Evolutionary conservation across 2,888 invertebrate species (phyloP).

Genomic region (Eulithis testata): DNA sequence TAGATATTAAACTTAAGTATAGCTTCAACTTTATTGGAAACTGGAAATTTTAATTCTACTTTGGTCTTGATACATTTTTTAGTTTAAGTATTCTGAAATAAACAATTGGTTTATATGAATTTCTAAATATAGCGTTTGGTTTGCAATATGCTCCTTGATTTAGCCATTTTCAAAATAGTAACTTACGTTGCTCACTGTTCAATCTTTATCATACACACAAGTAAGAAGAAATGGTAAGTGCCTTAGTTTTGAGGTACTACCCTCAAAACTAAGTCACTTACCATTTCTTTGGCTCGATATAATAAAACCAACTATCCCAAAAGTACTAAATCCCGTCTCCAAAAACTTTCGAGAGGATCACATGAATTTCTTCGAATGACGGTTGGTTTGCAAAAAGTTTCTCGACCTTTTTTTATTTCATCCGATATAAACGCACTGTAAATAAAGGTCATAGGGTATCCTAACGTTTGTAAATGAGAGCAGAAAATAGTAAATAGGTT

Average conservation of each 20-base stretch:
- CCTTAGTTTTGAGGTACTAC: too few relatives aligned
- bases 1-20: not conserved
- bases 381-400: constrained; percentile 9
- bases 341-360: constrained; percentile 5
- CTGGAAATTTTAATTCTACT: too few relatives aligned
- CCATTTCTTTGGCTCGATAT: too few relatives aligned
- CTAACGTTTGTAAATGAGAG: not conserved
- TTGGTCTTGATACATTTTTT: too few relatives aligned
- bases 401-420: constrained; percentile 13
- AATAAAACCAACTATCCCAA: not conserved
- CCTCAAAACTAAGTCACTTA: not conserved
- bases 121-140: not conserved
- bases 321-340: not conserved
- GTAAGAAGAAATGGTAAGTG: too few relatives aligned
- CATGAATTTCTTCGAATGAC: constrained; percentile 1
- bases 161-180: too few relatives aligned
- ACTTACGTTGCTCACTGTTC: too few relatives aligned
- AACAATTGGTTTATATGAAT: not conserved
- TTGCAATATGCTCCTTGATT: not conserved
- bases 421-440: constrained; percentile 3
- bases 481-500: too few relatives aligned
- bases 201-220: not conserved
- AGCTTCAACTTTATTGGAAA: not conserved
- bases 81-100: too few relatives aligned
- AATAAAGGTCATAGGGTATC: not conserved